These are phyloP conservation scores for Pegoplata infirma DNA, from an alignment of 2,888 invertebrate species.

Conservation along the genomic window DNA sequence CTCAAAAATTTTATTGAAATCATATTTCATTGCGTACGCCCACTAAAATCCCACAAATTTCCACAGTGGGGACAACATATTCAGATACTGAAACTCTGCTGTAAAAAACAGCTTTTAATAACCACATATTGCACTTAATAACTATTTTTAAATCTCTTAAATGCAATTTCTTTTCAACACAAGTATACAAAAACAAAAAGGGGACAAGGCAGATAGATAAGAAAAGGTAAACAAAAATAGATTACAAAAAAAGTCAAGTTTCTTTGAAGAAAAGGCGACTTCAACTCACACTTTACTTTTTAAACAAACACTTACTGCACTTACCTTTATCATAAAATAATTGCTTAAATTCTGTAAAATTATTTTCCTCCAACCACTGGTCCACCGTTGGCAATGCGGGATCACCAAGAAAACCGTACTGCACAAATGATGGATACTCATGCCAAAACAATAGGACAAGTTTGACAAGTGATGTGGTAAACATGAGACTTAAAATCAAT, in stretches of 20 bases:
- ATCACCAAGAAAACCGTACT: constrained; percentile 67
- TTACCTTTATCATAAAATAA: constrained; percentile 86
- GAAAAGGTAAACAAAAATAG: constrained; percentile 12
- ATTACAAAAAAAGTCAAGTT: neutral
- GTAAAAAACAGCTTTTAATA: neutral
- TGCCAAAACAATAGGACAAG: constrained; percentile 78
- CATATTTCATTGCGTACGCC: no score
- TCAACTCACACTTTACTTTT: neutral
- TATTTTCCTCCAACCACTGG: constrained; percentile 87
- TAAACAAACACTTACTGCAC: constrained; percentile 68
- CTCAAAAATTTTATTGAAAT: no score
- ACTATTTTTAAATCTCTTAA: neutral
- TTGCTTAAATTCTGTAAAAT: constrained; percentile 84
- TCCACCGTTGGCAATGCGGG: constrained; percentile 82
- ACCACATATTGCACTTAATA: neutral
- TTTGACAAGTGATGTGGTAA: constrained; percentile 78
- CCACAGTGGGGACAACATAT: no score
- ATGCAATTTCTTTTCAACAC: no score
- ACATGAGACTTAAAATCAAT: constrained; percentile 79
- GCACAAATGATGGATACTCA: constrained; percentile 69
- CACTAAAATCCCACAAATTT: no score
- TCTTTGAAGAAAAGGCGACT: neutral
- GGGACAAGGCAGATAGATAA: neutral
- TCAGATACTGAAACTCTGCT: neutral
- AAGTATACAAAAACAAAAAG: neutral